Percentiles rank a stretch among this genome's conserved stretches.
phyloP scores from a whole-genome alignment of 2,888 invertebrate species.

The Argyresthia albistria region DNA sequence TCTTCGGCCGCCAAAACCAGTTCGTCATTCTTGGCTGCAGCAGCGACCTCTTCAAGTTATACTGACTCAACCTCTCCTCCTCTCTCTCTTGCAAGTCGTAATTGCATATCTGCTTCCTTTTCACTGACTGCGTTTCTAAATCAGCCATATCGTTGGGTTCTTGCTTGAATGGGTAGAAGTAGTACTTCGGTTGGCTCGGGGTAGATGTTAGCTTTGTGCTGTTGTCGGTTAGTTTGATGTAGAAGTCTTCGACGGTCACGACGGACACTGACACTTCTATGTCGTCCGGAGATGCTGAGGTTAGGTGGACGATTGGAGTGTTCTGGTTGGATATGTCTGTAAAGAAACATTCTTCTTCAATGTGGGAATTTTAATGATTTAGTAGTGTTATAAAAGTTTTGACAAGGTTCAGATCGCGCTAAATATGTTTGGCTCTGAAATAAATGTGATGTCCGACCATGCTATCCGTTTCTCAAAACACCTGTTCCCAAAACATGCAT shows the following conservation, averaged over 20 bases:
- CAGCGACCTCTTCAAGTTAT: conserved; percentile 20
- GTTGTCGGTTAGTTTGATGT: conserved; percentile 40
- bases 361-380: too few species aligned
- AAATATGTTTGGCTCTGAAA: too few species aligned
- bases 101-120: conserved; percentile 72
- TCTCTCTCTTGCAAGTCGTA: conserved; percentile 36
- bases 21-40: conserved; percentile 19
- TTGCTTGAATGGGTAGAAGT: conserved; percentile 68
- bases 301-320: conserved; percentile 77
- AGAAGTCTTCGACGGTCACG: conserved; percentile 73
- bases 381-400: too few species aligned
- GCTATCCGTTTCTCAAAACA: too few species aligned
- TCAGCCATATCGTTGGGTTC: conserved; percentile 30
- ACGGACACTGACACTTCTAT: conserved; percentile 75
- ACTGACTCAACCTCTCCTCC: conserved; percentile 19
- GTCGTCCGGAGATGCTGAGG: conserved; percentile 73
- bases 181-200: conserved; percentile 63
- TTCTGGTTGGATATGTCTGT: conserved; percentile 48
- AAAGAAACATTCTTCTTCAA: too few species aligned
- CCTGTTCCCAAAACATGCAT: too few species aligned
- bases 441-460: too few species aligned
- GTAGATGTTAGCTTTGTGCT: conserved; percentile 47
- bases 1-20: conserved; percentile 50
- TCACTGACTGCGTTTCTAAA: conserved; percentile 27
- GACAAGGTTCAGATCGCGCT: too few species aligned